Evolutionary conservation across 2,113 vertebrate genomes (phyloP).

Genomic region (Anolis carolinensis): DNA sequence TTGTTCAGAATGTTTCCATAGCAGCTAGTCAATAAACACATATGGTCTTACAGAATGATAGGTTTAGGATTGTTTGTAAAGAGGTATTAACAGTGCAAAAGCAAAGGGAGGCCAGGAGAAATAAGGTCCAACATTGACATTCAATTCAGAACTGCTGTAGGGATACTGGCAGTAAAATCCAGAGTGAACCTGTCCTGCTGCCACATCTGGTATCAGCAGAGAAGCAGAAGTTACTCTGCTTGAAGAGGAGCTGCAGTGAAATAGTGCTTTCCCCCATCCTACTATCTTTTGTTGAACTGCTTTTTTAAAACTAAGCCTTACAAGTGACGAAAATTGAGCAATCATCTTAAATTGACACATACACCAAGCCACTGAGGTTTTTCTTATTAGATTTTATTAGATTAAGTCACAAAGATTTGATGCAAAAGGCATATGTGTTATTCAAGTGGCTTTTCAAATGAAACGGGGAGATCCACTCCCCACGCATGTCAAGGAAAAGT

Average conservation of each 20-base stretch:
- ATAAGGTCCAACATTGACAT: no score
- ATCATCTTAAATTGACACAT: background rate
- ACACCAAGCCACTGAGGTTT: background rate
- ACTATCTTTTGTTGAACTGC: no score
- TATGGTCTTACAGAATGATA: no score
- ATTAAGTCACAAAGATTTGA: slow-evolving; percentile 8
- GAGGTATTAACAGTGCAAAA: background rate
- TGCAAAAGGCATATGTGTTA: slow-evolving; percentile 22
- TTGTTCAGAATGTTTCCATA: no score
- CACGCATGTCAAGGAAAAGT: background rate
- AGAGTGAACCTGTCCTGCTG: no score
- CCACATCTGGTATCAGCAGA: background rate
- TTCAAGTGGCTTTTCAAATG: background rate
- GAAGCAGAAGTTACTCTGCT: background rate
- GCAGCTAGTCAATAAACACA: no score
- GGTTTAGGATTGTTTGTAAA: no score
- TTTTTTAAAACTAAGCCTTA: background rate
- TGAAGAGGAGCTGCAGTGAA: no score
- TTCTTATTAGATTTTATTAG: slow-evolving; percentile 25
- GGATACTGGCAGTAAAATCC: no score
- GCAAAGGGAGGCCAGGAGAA: no score
- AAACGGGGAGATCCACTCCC: background rate
- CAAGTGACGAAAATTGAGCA: background rate
- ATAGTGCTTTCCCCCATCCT: no score
- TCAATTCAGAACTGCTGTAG: no score